A percentile compares a stretch with the other conserved stretches of the same genome.
Conservation (phyloP, 2,797 vertebrate species). For the Galaxias olidus region DNA sequence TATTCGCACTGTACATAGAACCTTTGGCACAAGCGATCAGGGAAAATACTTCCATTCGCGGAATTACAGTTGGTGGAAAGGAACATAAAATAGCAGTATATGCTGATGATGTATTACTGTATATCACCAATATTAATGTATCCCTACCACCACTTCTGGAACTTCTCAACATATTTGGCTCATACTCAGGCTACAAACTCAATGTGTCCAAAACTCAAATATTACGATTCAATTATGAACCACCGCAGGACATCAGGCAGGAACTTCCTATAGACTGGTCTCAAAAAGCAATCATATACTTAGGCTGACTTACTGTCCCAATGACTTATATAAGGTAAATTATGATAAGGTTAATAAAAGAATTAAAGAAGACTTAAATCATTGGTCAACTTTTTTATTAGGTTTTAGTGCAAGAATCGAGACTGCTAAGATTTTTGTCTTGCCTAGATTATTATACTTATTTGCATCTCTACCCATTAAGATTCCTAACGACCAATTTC, state of each 20-base stretch:
- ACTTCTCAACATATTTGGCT: neutral
- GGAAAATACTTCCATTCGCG: neutral
- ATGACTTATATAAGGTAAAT: neutral
- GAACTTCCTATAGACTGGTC: neutral
- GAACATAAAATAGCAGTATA: conserved; percentile 3
- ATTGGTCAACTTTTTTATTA: neutral
- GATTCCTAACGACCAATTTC: neutral
- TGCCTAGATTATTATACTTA: conserved; percentile 6
- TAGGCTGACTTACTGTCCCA: neutral
- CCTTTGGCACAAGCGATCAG: conserved; percentile 13
- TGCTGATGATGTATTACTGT: conserved; percentile 6
- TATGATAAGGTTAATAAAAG: neutral
- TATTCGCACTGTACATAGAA: conserved; percentile 8
- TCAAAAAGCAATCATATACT: neutral
- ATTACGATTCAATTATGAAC: neutral
- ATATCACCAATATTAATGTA: neutral
- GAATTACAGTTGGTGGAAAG: neutral
- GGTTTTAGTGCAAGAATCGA: conserved; percentile 4
- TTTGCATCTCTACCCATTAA: conserved; percentile 2
- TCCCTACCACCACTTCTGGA: neutral
- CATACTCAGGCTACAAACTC: neutral
- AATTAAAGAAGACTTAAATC: conserved; percentile 1
- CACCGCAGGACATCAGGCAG: neutral
- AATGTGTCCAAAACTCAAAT: neutral
- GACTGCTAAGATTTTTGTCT: neutral